Conservation (phyloP, 2,797 vertebrate genomes). For the Typhlichthys subterraneus region DNA sequence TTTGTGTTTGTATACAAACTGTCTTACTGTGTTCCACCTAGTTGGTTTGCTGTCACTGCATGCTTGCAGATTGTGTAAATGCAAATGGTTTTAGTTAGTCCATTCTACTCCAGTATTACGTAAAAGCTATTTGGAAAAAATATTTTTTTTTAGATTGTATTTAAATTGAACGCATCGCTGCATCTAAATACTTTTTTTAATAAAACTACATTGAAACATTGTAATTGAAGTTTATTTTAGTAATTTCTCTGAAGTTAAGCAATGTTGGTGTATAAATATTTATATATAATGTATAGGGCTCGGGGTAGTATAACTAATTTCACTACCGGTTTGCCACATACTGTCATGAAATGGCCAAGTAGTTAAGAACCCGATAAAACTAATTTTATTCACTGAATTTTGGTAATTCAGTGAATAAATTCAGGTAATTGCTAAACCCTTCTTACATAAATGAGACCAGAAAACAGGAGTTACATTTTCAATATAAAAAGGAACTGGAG, state of each 20-base stretch:
- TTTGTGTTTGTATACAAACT: slow-evolving; percentile 71
- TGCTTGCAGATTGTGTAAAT: slow-evolving; percentile 68
- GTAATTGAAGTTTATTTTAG: neutral
- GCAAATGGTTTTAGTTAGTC: slow-evolving; percentile 74
- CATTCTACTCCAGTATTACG: slow-evolving; percentile 65
- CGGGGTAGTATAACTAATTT: no score
- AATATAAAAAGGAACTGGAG: neutral
- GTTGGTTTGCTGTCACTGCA: slow-evolving; percentile 66
- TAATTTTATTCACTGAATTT: slow-evolving; percentile 32
- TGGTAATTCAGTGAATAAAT: no score
- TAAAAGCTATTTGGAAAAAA: slow-evolving; percentile 59
- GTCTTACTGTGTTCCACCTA: slow-evolving; percentile 49
- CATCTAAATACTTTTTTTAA: slow-evolving; percentile 68
- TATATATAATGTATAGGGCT: no score
- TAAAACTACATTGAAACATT: slow-evolving; percentile 75
- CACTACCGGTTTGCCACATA: no score
- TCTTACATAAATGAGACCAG: no score
- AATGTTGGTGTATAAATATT: no score
- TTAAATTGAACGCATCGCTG: slow-evolving; percentile 75
- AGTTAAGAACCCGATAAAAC: no score
- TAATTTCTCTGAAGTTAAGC: neutral
- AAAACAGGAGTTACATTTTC: neutral
- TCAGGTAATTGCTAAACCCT: slow-evolving; percentile 4
- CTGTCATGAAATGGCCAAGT: no score
- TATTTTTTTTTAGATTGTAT: slow-evolving; percentile 84